phyloP scores from a whole-genome alignment of 2,888 invertebrate species.

The Thera britannica region DNA sequence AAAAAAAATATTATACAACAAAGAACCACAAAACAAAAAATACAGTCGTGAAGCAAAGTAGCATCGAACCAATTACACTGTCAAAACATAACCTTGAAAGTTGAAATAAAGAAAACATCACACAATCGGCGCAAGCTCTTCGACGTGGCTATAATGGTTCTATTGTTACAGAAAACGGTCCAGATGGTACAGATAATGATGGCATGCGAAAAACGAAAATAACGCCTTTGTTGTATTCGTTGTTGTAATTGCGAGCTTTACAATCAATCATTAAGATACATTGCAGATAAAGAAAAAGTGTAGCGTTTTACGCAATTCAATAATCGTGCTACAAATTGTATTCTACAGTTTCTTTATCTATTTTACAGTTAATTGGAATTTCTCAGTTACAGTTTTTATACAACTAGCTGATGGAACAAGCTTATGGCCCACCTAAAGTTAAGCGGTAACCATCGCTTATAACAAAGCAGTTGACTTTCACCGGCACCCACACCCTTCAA shows the following conservation, averaged over 20 bases:
- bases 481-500: too few relatives aligned
- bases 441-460: too few relatives aligned
- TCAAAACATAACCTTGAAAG: constrained; percentile 80
- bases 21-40: constrained; percentile 15
- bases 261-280: constrained; percentile 16
- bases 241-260: constrained; percentile 12
- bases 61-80: constrained; percentile 69
- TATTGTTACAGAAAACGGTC: constrained; percentile 70
- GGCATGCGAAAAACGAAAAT: constrained; percentile 74
- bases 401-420: too few relatives aligned
- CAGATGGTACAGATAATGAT: constrained; percentile 65
- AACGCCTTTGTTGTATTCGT: constrained; percentile 62
- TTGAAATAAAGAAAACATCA: constrained; percentile 69
- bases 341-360: background rate
- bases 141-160: constrained; percentile 66
- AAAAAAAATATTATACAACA: constrained; percentile 5
- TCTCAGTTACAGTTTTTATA: too few relatives aligned
- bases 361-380: background rate
- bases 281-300: background rate
- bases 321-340: background rate
- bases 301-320: background rate
- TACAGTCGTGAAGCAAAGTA: constrained; percentile 57
- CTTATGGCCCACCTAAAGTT: too few relatives aligned
- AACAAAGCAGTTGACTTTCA: too few relatives aligned
- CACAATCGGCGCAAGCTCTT: constrained; percentile 54